Percentiles rank a stretch among this genome's conserved stretches.
Conservation (phyloP, 2,797 vertebrate genomes). For the Spea hammondii region DNA sequence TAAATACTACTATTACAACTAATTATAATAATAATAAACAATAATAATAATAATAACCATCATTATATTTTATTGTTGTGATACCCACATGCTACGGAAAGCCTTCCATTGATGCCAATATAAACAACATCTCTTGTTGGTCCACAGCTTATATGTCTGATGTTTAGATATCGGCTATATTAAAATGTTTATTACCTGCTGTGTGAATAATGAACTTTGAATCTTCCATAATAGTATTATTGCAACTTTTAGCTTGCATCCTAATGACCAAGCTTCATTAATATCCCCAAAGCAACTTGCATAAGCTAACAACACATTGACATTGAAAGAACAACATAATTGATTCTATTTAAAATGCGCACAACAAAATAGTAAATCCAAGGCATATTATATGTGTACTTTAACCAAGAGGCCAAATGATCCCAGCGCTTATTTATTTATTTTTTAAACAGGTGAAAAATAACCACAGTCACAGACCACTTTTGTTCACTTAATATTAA, state of each 20-base stretch:
- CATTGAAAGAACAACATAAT: constrained; percentile 30
- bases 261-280: constrained; percentile 20
- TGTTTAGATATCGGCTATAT: not conserved
- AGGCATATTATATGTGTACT: not conserved
- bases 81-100: not conserved
- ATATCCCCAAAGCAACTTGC: constrained; percentile 22
- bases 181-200: constrained; percentile 3
- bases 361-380: not conserved
- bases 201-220: constrained; percentile 23
- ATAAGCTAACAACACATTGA: constrained; percentile 22
- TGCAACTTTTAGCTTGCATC: constrained; percentile 13
- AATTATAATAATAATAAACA: no score
- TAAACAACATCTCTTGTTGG: not conserved
- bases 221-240: constrained; percentile 7
- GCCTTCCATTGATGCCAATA: no score
- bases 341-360: constrained; percentile 11
- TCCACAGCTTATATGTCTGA: constrained; percentile 3
- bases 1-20: not conserved
- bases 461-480: no score
- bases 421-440: no score
- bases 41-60: not conserved
- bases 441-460: no score
- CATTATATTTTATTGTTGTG: not conserved
- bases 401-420: not conserved
- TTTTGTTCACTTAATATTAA: no score